Conservation (phyloP, 2,888 invertebrate species). For the Amphipoea oculea region DNA sequence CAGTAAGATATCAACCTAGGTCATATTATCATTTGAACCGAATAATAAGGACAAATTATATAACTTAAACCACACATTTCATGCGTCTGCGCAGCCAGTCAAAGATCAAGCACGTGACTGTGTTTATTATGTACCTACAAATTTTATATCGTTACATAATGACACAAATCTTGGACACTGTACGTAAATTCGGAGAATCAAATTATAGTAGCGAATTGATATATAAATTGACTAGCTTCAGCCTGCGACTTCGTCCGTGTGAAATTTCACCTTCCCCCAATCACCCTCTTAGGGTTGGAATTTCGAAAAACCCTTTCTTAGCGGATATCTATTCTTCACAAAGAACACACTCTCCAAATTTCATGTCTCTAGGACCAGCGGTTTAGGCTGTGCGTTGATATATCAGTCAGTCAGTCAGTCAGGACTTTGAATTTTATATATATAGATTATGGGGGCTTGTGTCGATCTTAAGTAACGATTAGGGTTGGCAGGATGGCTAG, state of each 20-base stretch:
- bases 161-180: slow-evolving; percentile 12
- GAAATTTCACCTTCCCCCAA: too few relatives aligned
- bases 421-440: too few relatives aligned
- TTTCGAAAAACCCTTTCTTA: too few relatives aligned
- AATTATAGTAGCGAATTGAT: background rate
- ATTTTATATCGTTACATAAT: slow-evolving; percentile 2
- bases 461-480: background rate
- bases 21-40: slow-evolving; percentile 39
- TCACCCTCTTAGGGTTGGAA: too few relatives aligned
- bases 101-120: slow-evolving; percentile 38
- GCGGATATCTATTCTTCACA: too few relatives aligned
- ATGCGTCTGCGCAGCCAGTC: slow-evolving; percentile 35
- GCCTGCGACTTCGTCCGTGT: too few relatives aligned
- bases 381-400: too few relatives aligned
- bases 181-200: background rate
- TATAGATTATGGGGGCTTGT: background rate
- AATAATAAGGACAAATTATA: slow-evolving; percentile 33
- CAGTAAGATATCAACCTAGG: background rate
- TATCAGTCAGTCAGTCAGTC: too few relatives aligned
- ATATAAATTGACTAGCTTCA: background rate
- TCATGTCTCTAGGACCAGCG: too few relatives aligned
- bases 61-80: slow-evolving; percentile 18
- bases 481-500: background rate
- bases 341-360: too few relatives aligned
- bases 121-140: slow-evolving; percentile 17